Conservation (phyloP, 2,888 invertebrate genomes). For the Rapana venosa region DNA sequence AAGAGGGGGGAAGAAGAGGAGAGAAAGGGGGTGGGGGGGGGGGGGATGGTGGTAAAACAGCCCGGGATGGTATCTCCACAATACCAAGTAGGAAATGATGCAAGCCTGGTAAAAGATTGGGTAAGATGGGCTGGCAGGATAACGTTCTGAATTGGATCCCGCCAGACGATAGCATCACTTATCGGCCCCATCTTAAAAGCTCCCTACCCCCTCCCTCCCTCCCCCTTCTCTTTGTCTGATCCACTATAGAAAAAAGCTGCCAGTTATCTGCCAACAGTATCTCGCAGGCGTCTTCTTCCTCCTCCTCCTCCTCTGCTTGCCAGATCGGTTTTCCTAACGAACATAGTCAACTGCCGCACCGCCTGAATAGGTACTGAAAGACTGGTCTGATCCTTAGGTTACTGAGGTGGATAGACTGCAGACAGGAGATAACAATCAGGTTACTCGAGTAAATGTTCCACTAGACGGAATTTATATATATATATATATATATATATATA, state of each 20-base stretch:
- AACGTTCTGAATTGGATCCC: slow-evolving; percentile 26
- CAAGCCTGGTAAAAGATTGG: slow-evolving; percentile 8
- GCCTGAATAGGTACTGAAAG: slow-evolving; percentile 1
- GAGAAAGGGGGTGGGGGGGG: not conserved
- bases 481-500: not conserved
- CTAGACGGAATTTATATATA: not conserved
- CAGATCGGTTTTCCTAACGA: slow-evolving; percentile 15
- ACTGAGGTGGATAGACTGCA: not conserved
- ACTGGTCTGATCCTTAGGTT: not conserved
- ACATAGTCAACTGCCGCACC: not conserved
- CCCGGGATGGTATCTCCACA: slow-evolving; percentile 22
- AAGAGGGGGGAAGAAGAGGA: not conserved
- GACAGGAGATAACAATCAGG: not conserved
- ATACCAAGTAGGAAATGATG: slow-evolving; percentile 30
- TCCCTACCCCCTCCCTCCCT: not conserved
- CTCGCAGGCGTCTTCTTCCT: slow-evolving; percentile 9
- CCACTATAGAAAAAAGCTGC: slow-evolving; percentile 22
- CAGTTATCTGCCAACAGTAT: slow-evolving; percentile 28
- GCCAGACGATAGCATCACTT: slow-evolving; percentile 20
- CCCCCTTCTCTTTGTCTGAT: slow-evolving; percentile 29
- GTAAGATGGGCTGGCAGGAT: not conserved
- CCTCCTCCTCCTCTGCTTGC: not conserved
- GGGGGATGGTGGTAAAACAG: not conserved
- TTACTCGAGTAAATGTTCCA: not conserved
- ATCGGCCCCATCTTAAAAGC: slow-evolving; percentile 38